Evolutionary conservation across 2,113 vertebrate species (phyloP), one percentile per base, ranked within the genome.

Genomic region (Taxidea taxus): DNA sequence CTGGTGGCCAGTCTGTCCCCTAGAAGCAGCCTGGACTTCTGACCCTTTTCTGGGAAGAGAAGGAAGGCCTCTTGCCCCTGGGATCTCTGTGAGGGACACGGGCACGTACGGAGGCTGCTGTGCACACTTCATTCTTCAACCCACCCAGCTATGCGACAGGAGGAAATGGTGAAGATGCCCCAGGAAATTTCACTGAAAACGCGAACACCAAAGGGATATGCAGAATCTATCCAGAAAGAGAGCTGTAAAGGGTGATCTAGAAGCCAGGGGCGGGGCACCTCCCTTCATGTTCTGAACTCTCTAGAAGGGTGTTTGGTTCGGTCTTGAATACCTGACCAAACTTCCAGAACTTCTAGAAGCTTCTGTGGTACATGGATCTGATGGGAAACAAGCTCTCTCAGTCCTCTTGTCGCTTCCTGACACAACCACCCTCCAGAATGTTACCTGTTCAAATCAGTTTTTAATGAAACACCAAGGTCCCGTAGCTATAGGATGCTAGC

Each of bases 101-200:
- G 68, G 15, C 37, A 16, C n/a, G n/a, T 39, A 7, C n/a, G 37
- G 42, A 75, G 60, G 25, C n/a, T 51, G 29, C 51, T 54, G 54
- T 18, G 25, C 34, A 90, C 29, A 23, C 16, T n/a, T 60, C 0
- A 3, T 14, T 68, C 60, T 78, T 37, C 11, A 16, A 4, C 31
- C 39, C 13, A 6, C 29, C 42, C 6, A 21, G n/a, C 77, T 49
- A 7, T 4, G 6, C n/a, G 23, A 49, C 15, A n/a, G 49, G 27
- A 14, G 37, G 23, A 64, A n/a, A 54, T 0, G 34, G 1, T 2
- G 15, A 56, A 39, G 74, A 29, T 0, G 0, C 8, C 18, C 42
- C 74, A 13, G 47, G 37, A 54, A 34, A 18, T n/a, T 11, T n/a
- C 62, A 29, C 0, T 6, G 86, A 72, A 54, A 78, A 64, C 18